Evolutionary conservation across 2,113 vertebrate genomes (phyloP), one percentile per base, ranked within the genome.

Genomic region (Nesoenas mayeri): DNA sequence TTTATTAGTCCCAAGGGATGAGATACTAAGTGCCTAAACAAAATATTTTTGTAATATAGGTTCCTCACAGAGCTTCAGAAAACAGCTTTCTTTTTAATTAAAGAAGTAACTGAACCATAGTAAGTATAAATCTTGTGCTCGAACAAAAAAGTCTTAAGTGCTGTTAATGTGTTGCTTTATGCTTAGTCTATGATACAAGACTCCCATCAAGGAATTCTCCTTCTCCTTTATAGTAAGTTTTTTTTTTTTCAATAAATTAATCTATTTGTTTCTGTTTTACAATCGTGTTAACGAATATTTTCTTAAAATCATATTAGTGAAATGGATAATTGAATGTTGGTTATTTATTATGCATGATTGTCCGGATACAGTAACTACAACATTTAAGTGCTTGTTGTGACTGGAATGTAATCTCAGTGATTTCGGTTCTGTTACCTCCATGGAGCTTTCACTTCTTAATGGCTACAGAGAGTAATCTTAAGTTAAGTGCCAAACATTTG

Each of bases 401-500:
- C 71, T 93, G 87, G 85, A 95, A 94, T 90, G 93, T 70, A 89
- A 94, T 79, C 87, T 93, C n/a, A 34, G 89, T 56, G 79, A 85
- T 50, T 93, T 96, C 79, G 40, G 20, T 83, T 88, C 44, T 73
- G 51, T 79, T 90, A 79, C 75, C 2, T 61, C 58, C 48, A 14
- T 38, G 56, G 57, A 87, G 65, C 61, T 96, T 93, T 96, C 71
- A 70, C 81, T 94, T 67, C 85, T 72, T 95, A 93, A 94, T 93
- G 85, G 71, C 60, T 78, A 58, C 32, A 80, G 72, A 95, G 67
- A 82, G 71, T 83, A 90, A 95, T 74, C 71, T 54, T 70, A 44
- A 93, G n/a, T 88, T 90, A 94, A 91, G 82, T 85, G 89, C 81
- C 77, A 79, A 95, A 86, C 51, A 44, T 62, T 95, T 95, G 92